Percentiles rank a stretch among this genome's conserved stretches.
phyloP scores from a whole-genome alignment of 2,888 invertebrate species.

The Amblyjoppa proteus region DNA sequence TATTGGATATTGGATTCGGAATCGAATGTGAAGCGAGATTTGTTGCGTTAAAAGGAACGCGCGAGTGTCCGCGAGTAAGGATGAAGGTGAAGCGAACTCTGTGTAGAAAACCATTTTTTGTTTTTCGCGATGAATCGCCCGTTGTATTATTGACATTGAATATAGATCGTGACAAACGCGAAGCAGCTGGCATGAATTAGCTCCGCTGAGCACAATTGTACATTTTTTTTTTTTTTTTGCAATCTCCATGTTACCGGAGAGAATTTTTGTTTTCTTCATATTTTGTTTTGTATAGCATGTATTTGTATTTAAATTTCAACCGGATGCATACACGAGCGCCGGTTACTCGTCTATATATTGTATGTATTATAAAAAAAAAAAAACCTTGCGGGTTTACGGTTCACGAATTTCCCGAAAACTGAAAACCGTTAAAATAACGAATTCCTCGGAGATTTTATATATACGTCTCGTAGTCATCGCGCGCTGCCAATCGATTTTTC shows the following conservation, averaged over 20 bases:
- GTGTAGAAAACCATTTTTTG: slow-evolving; percentile 3
- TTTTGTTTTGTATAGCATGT: slow-evolving; percentile 32
- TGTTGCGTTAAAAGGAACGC: slow-evolving; percentile 7
- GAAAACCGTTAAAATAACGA: background rate
- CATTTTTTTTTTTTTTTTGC: slow-evolving; percentile 41
- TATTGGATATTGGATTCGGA: slow-evolving; percentile 24
- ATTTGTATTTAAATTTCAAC: slow-evolving; percentile 48
- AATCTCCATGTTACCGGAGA: background rate
- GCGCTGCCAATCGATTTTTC: background rate
- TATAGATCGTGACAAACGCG: slow-evolving; percentile 55
- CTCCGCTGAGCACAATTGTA: slow-evolving; percentile 42
- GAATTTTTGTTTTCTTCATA: slow-evolving; percentile 20
- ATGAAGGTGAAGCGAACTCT: slow-evolving; percentile 25
- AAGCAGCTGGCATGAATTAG: slow-evolving; percentile 8
- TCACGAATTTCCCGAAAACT: background rate
- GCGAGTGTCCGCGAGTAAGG: slow-evolving; percentile 34
- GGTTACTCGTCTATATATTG: slow-evolving; percentile 46
- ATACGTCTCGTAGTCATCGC: background rate
- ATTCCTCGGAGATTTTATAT: background rate
- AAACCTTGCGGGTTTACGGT: background rate
- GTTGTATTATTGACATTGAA: slow-evolving; percentile 38
- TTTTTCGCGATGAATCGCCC: slow-evolving; percentile 14
- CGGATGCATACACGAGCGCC: slow-evolving; percentile 34
- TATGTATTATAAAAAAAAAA: slow-evolving; percentile 36
- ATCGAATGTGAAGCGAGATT: slow-evolving; percentile 12